A percentile compares a stretch with the other conserved stretches of the same genome.
phyloP scores from a whole-genome alignment of 2,797 vertebrate genomes.

The Spheniscus humboldti region DNA sequence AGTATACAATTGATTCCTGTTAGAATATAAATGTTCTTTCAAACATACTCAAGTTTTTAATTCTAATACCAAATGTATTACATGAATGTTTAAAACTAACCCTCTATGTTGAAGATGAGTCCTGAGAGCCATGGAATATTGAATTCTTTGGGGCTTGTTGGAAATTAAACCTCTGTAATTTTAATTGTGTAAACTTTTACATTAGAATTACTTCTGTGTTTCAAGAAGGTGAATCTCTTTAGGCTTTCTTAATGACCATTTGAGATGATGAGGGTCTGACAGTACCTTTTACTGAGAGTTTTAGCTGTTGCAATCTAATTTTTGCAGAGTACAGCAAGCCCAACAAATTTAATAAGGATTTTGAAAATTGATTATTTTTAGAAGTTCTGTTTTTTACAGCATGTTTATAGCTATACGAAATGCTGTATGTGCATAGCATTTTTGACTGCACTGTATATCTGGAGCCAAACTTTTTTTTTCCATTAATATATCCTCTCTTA shows the following conservation, averaged over 20 bases:
- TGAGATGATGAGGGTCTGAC: constrained; percentile 50
- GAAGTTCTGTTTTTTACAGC: background rate
- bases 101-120: constrained; percentile 24
- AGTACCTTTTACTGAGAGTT: constrained; percentile 59
- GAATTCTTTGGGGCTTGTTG: constrained; percentile 68
- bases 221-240: constrained; percentile 48
- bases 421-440: background rate
- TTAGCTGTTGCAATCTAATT: constrained; percentile 56
- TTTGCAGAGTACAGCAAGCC: constrained; percentile 46
- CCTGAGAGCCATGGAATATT: constrained; percentile 54
- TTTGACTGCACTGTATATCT: background rate
- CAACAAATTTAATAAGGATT: background rate
- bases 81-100: constrained; percentile 47
- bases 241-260: constrained; percentile 57
- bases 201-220: constrained; percentile 70
- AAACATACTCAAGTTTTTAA: constrained; percentile 41
- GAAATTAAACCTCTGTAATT: constrained; percentile 69
- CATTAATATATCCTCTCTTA: background rate
- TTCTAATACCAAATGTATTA: constrained; percentile 48
- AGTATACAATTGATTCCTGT: constrained; percentile 27
- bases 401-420: background rate
- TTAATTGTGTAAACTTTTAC: constrained; percentile 69
- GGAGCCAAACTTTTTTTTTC: background rate
- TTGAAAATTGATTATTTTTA: background rate
- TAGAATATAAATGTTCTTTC: constrained; percentile 47